phyloP scores from a whole-genome alignment of 2,888 invertebrate species.

The Troilus luridus region DNA sequence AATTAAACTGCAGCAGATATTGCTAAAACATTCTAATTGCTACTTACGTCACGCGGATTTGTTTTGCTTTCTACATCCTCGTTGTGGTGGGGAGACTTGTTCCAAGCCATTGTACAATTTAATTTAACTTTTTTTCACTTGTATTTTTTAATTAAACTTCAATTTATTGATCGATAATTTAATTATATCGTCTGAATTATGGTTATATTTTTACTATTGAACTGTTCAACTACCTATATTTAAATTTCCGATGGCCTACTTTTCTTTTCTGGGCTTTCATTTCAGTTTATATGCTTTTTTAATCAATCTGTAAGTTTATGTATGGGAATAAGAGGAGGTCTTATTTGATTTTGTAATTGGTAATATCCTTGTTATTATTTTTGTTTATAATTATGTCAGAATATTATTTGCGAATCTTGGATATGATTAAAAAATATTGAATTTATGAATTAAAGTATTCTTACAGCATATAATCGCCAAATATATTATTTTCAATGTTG shows the following conservation, averaged over 20 bases:
- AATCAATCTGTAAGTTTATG: neutral
- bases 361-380: neutral
- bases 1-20: slow-evolving; percentile 1
- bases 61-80: slow-evolving; percentile 43
- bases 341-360: neutral
- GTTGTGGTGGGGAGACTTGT: slow-evolving; percentile 6
- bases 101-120: neutral
- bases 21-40: slow-evolving; percentile 43
- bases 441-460: neutral
- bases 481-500: neutral
- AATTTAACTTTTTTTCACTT: neutral
- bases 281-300: neutral
- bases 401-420: neutral
- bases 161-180: too few species aligned
- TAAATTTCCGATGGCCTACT: neutral
- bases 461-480: neutral
- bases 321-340: neutral
- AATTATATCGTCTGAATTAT: too few species aligned
- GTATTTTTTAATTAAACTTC: neutral
- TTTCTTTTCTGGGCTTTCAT: neutral
- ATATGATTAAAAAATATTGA: neutral
- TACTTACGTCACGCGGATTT: slow-evolving; percentile 30
- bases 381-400: neutral
- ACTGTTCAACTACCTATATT: neutral
- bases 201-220: neutral